Percentiles rank a stretch among this genome's conserved stretches.
Evolutionary conservation across 2,888 invertebrate genomes (phyloP).

Genomic region (Tanytarsus gracilentus): DNA sequence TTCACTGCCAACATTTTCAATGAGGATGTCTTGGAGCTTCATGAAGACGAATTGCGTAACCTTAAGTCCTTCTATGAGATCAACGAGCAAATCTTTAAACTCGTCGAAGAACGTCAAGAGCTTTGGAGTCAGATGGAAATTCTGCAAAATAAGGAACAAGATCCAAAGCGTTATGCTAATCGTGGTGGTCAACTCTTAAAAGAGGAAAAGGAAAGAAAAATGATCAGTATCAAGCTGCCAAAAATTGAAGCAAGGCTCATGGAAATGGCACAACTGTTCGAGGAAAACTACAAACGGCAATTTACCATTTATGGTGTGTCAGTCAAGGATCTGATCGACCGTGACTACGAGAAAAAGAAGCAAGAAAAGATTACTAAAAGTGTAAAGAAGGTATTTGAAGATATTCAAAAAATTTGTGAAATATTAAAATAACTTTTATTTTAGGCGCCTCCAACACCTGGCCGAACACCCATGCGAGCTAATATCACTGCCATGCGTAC

Average conservation of each 20-base stretch:
- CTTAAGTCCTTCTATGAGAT: conserved; percentile 55
- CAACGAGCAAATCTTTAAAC: conserved; percentile 57
- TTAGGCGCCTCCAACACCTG: too few relatives aligned
- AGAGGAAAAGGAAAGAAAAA: conserved; percentile 81
- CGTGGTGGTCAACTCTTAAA: conserved; percentile 75
- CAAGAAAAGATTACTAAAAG: conserved; percentile 20
- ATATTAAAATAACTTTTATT: too few relatives aligned
- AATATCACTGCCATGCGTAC: background rate
- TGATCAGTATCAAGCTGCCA: conserved; percentile 59
- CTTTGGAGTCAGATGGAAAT: conserved; percentile 71
- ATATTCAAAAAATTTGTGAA: too few relatives aligned
- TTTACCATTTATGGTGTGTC: conserved; percentile 58
- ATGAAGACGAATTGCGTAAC: conserved; percentile 67
- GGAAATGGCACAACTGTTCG: conserved; percentile 48
- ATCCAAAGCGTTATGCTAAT: conserved; percentile 75
- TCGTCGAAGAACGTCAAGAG: conserved; percentile 56
- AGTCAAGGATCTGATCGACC: conserved; percentile 51
- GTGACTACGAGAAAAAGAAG: conserved; percentile 32
- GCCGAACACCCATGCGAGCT: background rate
- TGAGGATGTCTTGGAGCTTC: conserved; percentile 68
- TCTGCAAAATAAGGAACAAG: conserved; percentile 59
- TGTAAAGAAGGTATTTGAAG: background rate
- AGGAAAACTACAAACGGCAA: conserved; percentile 45
- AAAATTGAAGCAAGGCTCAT: conserved; percentile 60
- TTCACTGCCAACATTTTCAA: conserved; percentile 60